Evolutionary conservation across 2,888 invertebrate genomes (phyloP).

Genomic region (Parthenolecanium corni): DNA sequence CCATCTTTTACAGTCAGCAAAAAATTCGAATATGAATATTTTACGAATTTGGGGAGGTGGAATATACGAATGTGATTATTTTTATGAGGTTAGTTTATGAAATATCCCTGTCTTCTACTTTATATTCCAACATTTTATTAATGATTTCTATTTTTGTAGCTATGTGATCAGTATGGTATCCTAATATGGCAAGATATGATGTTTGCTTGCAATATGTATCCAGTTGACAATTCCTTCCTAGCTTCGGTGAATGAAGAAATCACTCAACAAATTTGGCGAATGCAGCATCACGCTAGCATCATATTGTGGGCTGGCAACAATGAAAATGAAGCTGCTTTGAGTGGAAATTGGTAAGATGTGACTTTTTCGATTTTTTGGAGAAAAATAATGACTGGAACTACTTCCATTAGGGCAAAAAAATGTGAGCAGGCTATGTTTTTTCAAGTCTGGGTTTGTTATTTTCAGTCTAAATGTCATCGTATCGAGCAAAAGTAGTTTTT

Average conservation of each 20-base stretch:
- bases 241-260: constrained; percentile 63
- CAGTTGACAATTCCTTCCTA: constrained; percentile 58
- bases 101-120: background rate
- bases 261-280: constrained; percentile 62
- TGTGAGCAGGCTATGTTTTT: too few species aligned
- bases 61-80: constrained; percentile 77
- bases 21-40: constrained; percentile 77
- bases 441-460: too few species aligned
- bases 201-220: constrained; percentile 95
- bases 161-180: constrained; percentile 79
- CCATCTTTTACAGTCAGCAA: constrained; percentile 54
- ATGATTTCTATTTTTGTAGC: constrained; percentile 34
- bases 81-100: constrained; percentile 50
- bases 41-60: constrained; percentile 99
- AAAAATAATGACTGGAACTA: too few species aligned
- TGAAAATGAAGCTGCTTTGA: constrained; percentile 85
- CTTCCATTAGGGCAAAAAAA: too few species aligned
- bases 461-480: too few species aligned
- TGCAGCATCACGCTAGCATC: constrained; percentile 78
- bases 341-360: constrained; percentile 58
- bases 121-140: too few species aligned
- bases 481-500: too few species aligned
- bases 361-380: too few species aligned
- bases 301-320: constrained; percentile 92
- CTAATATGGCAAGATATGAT: constrained; percentile 97